phyloP scores from a whole-genome alignment of 1,140 invertebrate genomes.

The Antheraea pernyi region DNA sequence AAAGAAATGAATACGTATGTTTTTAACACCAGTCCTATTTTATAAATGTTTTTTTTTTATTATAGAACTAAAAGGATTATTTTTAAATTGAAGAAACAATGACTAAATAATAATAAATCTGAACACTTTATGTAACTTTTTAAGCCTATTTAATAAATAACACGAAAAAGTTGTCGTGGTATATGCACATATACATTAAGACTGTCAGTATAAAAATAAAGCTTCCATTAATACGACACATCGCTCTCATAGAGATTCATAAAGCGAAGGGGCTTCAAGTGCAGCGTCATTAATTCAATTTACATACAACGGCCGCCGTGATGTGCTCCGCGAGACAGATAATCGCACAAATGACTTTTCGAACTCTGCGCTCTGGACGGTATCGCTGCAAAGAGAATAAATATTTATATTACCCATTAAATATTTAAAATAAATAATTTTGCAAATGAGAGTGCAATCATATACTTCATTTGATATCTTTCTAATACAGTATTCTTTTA shows the following conservation, averaged over 20 bases:
- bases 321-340: conserved; percentile 67
- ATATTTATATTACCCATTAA: not conserved
- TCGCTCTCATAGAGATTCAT: conserved; percentile 21
- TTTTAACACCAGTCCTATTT: too few species aligned
- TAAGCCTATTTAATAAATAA: too few species aligned
- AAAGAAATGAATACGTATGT: too few species aligned
- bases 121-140: too few species aligned
- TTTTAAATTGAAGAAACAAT: too few species aligned
- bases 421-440: not conserved
- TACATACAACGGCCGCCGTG: conserved; percentile 54
- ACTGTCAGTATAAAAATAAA: not conserved
- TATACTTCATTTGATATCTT: not conserved
- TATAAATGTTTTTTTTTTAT: too few species aligned
- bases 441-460: not conserved
- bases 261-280: conserved; percentile 32
- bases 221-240: conserved; percentile 12
- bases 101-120: too few species aligned
- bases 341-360: conserved; percentile 72
- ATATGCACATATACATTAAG: not conserved
- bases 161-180: too few species aligned
- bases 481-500: not conserved
- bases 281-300: conserved; percentile 67
- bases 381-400: conserved; percentile 19
- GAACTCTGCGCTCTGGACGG: conserved; percentile 40
- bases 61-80: too few species aligned